Evolutionary conservation across 2,797 vertebrate species (phyloP), one percentile per base, ranked within the genome.

Genomic region (Molossus molossus): DNA sequence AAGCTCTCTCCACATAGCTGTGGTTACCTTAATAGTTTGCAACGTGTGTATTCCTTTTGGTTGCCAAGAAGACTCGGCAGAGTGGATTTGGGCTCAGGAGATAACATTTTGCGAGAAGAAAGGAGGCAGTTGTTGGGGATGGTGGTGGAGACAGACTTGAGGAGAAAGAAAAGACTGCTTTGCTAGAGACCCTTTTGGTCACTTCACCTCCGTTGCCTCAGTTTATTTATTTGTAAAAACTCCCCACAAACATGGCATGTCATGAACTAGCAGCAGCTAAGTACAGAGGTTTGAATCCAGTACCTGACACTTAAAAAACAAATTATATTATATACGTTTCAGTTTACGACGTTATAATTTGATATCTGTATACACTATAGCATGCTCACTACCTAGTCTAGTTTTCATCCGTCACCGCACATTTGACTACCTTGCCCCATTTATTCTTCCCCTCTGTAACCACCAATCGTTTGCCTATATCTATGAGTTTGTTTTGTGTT

Each of bases 41-140:
- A 88, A 92, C 4, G 45, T 77, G 73, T 76, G 50, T 81, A 48
- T 85, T 95, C 82, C 11, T 60, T 80, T 37, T 10, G 18, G 83
- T 84, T 94, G 93, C 94, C 93, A 94, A 69, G 87, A 95, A 93
- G 67, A 87, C 45, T 69, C 81, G 89, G 92, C 53, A 85, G 93
- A 95, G 45, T 23, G 48, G 86, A 72, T 92, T 9, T 77, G 83
- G 91, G 62, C 72, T 95, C 73, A 70, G 37, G 10, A 83, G 77
- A 62, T n/a, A 58, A 69, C 45, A 45, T 94, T 95, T 57, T 40
- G 5, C 48, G 62, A 85, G 21, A 67, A 72, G 73, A 76, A 60
- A 27, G 58, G 67, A 82, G 65, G 67, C 15, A 20, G 37, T 67
- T 70, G 45, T 55, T 48, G 86, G 25, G 37, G 33, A 6, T 48